Evolutionary conservation across 2,888 invertebrate species (phyloP).

Genomic region (Matsumyia berberina): DNA sequence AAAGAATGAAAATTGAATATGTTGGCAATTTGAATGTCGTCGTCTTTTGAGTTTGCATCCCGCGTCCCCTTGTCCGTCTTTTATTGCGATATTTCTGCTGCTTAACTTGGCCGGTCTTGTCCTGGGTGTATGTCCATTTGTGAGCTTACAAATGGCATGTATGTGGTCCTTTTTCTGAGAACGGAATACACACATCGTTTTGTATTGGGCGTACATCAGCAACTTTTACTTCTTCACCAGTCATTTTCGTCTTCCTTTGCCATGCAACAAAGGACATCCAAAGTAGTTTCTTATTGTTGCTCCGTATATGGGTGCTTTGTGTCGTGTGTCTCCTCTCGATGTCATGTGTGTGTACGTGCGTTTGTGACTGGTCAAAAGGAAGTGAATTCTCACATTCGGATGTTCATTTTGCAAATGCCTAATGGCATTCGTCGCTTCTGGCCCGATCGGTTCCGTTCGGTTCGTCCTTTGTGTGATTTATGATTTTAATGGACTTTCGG

Average conservation of each 20-base stretch:
- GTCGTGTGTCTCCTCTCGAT: constrained; percentile 1
- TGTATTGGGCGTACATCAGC: constrained; percentile 51
- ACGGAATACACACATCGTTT: constrained; percentile 30
- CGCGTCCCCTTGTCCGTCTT: neutral
- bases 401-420: constrained; percentile 67
- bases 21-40: constrained; percentile 69
- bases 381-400: constrained; percentile 63
- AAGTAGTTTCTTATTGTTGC: constrained; percentile 66
- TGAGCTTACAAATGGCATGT: constrained; percentile 17
- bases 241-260: constrained; percentile 37
- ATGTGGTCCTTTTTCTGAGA: constrained; percentile 1
- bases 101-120: constrained; percentile 23
- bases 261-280: constrained; percentile 62
- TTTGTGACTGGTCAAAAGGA: constrained; percentile 29
- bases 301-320: neutral
- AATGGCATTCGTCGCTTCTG: constrained; percentile 62
- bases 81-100: neutral
- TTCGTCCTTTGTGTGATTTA: constrained; percentile 64
- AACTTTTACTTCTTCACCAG: constrained; percentile 41
- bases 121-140: constrained; percentile 18
- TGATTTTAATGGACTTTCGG: constrained; percentile 69
- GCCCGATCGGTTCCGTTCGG: constrained; percentile 32
- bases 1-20: constrained; percentile 60
- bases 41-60: constrained; percentile 38
- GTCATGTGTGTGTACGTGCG: neutral